Base-by-base conservation (phyloP, 2,797 vertebrate genomes). In the Smutsia gigantea region DNA sequence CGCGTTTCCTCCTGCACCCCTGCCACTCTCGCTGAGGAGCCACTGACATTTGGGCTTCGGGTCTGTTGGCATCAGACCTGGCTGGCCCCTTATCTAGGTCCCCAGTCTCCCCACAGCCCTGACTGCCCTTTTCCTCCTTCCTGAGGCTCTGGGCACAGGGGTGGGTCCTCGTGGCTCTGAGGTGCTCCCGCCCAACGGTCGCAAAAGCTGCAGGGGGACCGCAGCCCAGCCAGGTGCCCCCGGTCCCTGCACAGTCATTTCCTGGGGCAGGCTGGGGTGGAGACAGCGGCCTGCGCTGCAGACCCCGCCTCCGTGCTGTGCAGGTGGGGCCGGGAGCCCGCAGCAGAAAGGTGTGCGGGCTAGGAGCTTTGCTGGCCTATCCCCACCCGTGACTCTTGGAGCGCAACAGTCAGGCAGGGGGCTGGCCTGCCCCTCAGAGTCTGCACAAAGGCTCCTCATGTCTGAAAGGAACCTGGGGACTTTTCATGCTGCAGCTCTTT, bases 401-500 rank as follows among this genome's bases (percentile, higher is more conserved):
- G 64, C 53, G 1, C 9, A 5, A 61, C n/a, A 1, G 64, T 2
- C 11, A 29, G 39, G 17, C 21, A 3, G 15, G 39, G 34, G 2
- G 18, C 63, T 31, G 12, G 21, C 87, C 46, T 46, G 1, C 27
- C 61, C 64, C 15, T 53, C 27, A 3, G 27, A 19, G 59, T 91
- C 64, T 4, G 34, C 57, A 31, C 34, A 21, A 2, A 72, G 63
- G n/a, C 19, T 14, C 19, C 59, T 25, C 19, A 29, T 11, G 29
- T 57, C 13, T 14, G n/a, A 14, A 37, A 11, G 49, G 59, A 37
- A 0, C 29, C 59, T 29, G 55, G 39, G 66, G 51, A 2, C 51
- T 9, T 2, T 3, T 0, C 2, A 0, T 29, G 63, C 74, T 3
- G 2, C 3, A 25, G 27, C 53, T 37, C 53, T 37, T 46, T 51